A percentile compares a stretch with the other conserved stretches of the same genome.
Conservation (phyloP, 2,888 invertebrate genomes). For the Xestia c-nigrum region DNA sequence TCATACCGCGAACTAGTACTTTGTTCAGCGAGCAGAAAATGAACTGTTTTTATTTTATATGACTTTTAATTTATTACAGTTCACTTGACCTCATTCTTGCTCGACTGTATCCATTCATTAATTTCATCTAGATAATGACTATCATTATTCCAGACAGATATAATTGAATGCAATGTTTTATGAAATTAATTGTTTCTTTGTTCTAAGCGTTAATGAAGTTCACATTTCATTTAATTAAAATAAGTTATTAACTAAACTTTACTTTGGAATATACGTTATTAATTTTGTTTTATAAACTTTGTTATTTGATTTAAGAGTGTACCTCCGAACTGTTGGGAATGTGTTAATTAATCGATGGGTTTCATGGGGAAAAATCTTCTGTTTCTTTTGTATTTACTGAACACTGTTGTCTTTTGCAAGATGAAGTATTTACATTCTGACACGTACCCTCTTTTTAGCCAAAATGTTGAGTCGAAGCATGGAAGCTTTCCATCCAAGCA, state of each 20-base stretch:
- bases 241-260: conserved; percentile 20
- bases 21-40: conserved; percentile 23
- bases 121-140: conserved; percentile 44
- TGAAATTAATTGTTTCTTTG: conserved; percentile 46
- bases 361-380: background rate
- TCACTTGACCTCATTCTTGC: conserved; percentile 45
- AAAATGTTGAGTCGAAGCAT: background rate
- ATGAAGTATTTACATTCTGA: background rate
- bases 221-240: conserved; percentile 27
- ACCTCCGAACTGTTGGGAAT: background rate
- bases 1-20: conserved; percentile 44
- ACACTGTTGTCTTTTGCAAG: background rate
- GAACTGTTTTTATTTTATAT: conserved; percentile 31
- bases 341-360: background rate
- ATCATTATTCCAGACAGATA: conserved; percentile 43
- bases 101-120: conserved; percentile 37
- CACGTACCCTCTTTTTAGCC: background rate
- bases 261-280: background rate
- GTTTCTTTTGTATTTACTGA: background rate
- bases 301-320: background rate
- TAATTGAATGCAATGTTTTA: conserved; percentile 46
- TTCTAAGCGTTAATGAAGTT: conserved; percentile 15
- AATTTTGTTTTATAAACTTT: conserved; percentile 1
- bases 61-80: conserved; percentile 40
- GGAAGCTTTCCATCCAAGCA: background rate